Percentiles rank a stretch among this genome's conserved stretches.
These are phyloP conservation scores for Erebia epiphron DNA, from an alignment of 2,888 invertebrate species.

Conservation along the genomic window DNA sequence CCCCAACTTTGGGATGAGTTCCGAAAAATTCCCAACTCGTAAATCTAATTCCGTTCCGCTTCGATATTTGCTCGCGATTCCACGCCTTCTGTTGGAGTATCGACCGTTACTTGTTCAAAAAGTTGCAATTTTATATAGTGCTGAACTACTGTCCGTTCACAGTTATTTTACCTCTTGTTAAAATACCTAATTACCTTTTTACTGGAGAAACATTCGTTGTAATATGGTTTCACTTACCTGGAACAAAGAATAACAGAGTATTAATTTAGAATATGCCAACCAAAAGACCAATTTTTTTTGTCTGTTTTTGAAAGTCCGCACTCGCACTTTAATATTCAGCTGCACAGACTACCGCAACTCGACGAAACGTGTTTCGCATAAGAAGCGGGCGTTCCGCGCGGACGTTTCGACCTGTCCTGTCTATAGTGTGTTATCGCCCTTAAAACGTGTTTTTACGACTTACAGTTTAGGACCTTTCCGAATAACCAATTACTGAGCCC, in stretches of 20 bases:
- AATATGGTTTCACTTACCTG: slow-evolving; percentile 32
- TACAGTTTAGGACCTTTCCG: neutral
- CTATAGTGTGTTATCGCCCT: too few species aligned
- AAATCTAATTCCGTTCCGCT: slow-evolving; percentile 76
- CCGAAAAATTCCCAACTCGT: slow-evolving; percentile 76
- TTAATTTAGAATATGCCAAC: neutral
- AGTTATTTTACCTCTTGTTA: too few species aligned
- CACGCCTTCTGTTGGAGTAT: slow-evolving; percentile 39
- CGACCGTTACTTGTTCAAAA: neutral
- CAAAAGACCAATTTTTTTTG: too few species aligned
- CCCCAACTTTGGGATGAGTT: slow-evolving; percentile 66
- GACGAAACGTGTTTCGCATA: too few species aligned
- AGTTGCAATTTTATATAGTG: neutral
- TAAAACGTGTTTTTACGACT: neutral
- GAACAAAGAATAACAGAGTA: slow-evolving; percentile 22
- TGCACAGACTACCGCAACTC: too few species aligned
- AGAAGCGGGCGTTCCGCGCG: too few species aligned
- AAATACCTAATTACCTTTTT: slow-evolving; percentile 3
- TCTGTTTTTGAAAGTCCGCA: too few species aligned
- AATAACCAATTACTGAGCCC: neutral
- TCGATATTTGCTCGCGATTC: slow-evolving; percentile 62
- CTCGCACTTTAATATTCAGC: too few species aligned
- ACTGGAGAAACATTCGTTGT: slow-evolving; percentile 14
- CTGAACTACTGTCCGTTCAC: neutral
- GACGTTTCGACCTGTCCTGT: too few species aligned